A percentile compares a stretch with the other conserved stretches of the same genome.
phyloP scores from a whole-genome alignment of 2,888 invertebrate species.

The Hirtodrosophila trivittata region DNA sequence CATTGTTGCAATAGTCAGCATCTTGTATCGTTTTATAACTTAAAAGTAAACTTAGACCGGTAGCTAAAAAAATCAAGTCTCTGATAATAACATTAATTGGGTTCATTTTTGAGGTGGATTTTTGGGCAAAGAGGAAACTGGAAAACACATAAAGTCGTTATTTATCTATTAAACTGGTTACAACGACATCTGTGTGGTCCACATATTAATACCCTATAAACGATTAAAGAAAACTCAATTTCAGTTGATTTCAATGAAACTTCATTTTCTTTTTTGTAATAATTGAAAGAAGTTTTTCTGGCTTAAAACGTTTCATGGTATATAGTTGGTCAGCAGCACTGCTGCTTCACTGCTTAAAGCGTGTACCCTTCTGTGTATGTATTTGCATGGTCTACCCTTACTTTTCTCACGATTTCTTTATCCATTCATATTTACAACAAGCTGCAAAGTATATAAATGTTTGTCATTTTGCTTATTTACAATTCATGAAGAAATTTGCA shows the following conservation, averaged over 20 bases:
- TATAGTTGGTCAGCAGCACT: too few relatives aligned
- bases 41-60: constrained; percentile 34
- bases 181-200: constrained; percentile 26
- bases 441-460: not conserved
- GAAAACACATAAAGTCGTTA: constrained; percentile 49
- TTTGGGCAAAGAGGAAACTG: constrained; percentile 42
- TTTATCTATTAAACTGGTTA: constrained; percentile 31
- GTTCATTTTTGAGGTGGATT: constrained; percentile 10
- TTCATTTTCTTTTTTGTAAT: too few relatives aligned
- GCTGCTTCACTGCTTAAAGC: too few relatives aligned
- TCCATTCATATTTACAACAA: too few relatives aligned
- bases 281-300: too few relatives aligned
- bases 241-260: too few relatives aligned
- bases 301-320: too few relatives aligned
- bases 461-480: constrained; percentile 14
- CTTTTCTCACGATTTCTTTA: constrained; percentile 1
- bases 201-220: constrained; percentile 8
- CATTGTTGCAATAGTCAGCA: constrained; percentile 68
- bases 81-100: constrained; percentile 28
- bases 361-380: not conserved
- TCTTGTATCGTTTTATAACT: constrained; percentile 52
- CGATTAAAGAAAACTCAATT: too few relatives aligned
- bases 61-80: constrained; percentile 23
- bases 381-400: constrained; percentile 7
- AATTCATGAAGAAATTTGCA: constrained; percentile 15